Conservation (phyloP, 2,888 invertebrate species). For the Lysandra bellargus region DNA sequence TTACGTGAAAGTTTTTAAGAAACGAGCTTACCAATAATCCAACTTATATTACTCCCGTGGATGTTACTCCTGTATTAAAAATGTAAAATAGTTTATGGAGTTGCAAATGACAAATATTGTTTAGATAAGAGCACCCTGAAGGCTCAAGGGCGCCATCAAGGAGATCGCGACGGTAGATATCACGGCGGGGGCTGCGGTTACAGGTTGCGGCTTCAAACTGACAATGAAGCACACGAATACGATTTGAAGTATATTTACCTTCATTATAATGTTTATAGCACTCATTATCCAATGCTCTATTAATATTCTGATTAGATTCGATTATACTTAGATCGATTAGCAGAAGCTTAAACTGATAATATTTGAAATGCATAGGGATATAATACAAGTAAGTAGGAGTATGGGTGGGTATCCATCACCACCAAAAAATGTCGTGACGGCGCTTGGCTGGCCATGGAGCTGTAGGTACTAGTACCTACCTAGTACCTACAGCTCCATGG, state of each 20-base stretch:
- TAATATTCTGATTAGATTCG: background rate
- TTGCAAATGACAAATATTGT: conserved; percentile 10
- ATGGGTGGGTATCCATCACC: no score
- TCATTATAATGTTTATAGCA: background rate
- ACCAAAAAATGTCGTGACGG: no score
- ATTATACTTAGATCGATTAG: background rate
- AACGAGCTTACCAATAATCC: background rate
- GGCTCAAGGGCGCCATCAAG: conserved; percentile 2
- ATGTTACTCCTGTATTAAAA: background rate
- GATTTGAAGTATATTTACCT: background rate
- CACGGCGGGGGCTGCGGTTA: background rate
- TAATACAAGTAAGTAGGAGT: no score
- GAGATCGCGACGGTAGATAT: conserved; percentile 14
- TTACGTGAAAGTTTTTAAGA: no score
- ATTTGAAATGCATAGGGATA: no score
- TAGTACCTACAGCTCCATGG: no score
- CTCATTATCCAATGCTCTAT: background rate
- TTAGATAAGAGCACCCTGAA: conserved; percentile 6
- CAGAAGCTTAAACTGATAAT: no score
- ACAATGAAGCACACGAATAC: background rate
- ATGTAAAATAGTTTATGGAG: background rate
- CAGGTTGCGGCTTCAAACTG: background rate
- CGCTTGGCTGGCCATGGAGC: no score
- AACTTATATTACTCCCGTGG: background rate
- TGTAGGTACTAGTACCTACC: no score